Percentiles rank a stretch among this genome's conserved stretches.
Evolutionary conservation across 2,113 vertebrate species (phyloP).

Genomic region (Blennius ocellaris): DNA sequence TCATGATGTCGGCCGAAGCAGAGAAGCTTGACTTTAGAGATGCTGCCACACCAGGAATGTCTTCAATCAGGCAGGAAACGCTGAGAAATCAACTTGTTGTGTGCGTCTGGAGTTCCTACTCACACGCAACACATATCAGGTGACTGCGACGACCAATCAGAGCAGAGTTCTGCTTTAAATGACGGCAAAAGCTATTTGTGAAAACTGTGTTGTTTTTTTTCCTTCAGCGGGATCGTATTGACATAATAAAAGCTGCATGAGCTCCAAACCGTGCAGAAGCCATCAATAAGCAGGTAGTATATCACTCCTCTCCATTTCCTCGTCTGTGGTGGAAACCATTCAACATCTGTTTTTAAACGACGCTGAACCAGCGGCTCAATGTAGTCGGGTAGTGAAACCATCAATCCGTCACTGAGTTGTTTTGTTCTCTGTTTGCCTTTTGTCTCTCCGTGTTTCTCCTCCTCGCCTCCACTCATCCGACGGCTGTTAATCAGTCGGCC

Average conservation of each 20-base stretch:
- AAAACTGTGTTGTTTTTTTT: background rate
- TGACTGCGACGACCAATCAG: too few relatives aligned
- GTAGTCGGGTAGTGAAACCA: constrained; percentile 17
- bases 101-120: too few relatives aligned
- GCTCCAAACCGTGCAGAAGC: background rate
- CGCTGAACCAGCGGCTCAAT: constrained; percentile 7
- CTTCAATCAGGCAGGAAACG: too few relatives aligned
- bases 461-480: constrained; percentile 26
- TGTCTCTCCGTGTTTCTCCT: constrained; percentile 20
- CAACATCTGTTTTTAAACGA: constrained; percentile 8
- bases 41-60: too few relatives aligned
- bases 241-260: background rate
- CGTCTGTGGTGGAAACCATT: constrained; percentile 19
- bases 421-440: constrained; percentile 40
- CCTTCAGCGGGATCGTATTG: background rate
- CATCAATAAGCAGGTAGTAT: constrained; percentile 2
- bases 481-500: constrained; percentile 37
- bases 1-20: too few relatives aligned
- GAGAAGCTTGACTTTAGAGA: too few relatives aligned
- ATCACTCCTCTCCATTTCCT: constrained; percentile 12
- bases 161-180: too few relatives aligned
- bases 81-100: too few relatives aligned
- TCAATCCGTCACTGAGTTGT: constrained; percentile 36
- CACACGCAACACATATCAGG: too few relatives aligned
- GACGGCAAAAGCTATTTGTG: too few relatives aligned